Conservation (phyloP, 1,140 invertebrate genomes). For the Drosophila mauritiana region DNA sequence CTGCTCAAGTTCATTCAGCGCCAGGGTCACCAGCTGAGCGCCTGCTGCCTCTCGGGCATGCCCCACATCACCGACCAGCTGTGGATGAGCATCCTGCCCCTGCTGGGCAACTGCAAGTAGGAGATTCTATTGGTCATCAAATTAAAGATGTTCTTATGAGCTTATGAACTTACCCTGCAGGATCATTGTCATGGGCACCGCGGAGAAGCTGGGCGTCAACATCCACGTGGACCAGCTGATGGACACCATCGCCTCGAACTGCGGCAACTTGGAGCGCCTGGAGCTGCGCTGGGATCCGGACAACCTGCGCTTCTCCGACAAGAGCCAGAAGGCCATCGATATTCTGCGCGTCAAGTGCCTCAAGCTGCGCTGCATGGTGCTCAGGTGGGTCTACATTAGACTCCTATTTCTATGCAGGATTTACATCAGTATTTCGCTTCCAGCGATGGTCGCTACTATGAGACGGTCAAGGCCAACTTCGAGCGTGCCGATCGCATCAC, state of each 20-base stretch:
- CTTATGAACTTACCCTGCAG: slow-evolving; percentile 86
- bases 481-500: slow-evolving; percentile 98
- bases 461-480: slow-evolving; percentile 99
- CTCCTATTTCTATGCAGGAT: too few species aligned
- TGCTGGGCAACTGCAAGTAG: slow-evolving; percentile 95
- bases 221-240: slow-evolving; percentile 98
- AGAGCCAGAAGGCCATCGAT: slow-evolving; percentile 98
- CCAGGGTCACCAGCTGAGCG: slow-evolving; percentile 94
- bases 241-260: slow-evolving; percentile 98
- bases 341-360: slow-evolving; percentile 95
- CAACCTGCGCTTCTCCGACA: slow-evolving; percentile 98
- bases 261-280: slow-evolving; percentile 93
- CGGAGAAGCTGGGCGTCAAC: slow-evolving; percentile 97
- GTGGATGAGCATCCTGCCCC: slow-evolving; percentile 96
- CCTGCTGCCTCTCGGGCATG: slow-evolving; percentile 96
- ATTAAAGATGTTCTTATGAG: neutral
- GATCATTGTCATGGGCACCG: slow-evolving; percentile 98
- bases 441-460: slow-evolving; percentile 99
- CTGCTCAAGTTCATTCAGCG: slow-evolving; percentile 95
- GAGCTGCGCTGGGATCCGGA: slow-evolving; percentile 99
- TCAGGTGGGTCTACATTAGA: slow-evolving; percentile 87
- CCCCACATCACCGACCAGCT: slow-evolving; percentile 98
- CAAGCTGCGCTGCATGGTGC: slow-evolving; percentile 92
- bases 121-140: slow-evolving; percentile 22
- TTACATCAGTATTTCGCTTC: neutral